Evolutionary conservation across 2,888 invertebrate species (phyloP).

Genomic region (Drosophila subsilvestris): DNA sequence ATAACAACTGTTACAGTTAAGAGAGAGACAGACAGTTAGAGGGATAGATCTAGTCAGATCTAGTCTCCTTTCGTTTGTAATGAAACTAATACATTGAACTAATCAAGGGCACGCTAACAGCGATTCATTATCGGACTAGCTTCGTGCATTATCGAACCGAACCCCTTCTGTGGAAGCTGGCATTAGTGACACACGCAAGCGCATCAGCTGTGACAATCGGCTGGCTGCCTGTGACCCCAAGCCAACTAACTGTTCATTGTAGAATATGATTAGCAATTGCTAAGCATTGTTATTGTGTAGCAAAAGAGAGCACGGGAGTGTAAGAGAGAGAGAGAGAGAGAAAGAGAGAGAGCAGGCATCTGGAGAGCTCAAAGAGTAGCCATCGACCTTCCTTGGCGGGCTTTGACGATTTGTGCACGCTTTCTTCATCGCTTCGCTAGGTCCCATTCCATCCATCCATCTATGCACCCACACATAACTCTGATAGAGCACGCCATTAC

Average conservation of each 20-base stretch:
- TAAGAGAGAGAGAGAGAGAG: background rate
- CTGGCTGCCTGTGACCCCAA: conserved; percentile 39
- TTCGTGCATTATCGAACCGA: background rate
- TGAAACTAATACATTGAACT: background rate
- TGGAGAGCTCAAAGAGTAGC: conserved; percentile 28
- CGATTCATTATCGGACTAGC: background rate
- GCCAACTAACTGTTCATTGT: conserved; percentile 53
- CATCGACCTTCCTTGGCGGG: conserved; percentile 68
- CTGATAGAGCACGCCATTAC: background rate
- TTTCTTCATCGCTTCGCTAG: conserved; percentile 78
- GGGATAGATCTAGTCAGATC: background rate
- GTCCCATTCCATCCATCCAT: conserved; percentile 55
- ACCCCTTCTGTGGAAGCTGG: background rate
- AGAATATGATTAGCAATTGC: conserved; percentile 77
- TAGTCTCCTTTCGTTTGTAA: too few species aligned
- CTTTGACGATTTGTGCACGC: conserved; percentile 62
- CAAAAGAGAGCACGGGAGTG: too few species aligned
- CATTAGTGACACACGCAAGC: conserved; percentile 16
- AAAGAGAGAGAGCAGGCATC: background rate
- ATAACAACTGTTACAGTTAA: too few species aligned
- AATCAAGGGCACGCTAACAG: background rate
- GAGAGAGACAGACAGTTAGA: background rate
- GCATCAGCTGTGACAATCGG: conserved; percentile 14
- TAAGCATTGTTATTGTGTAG: conserved; percentile 32
- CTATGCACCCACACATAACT: conserved; percentile 15